Conservation (phyloP, 1,140 invertebrate species). For the Micrasema minimum region DNA sequence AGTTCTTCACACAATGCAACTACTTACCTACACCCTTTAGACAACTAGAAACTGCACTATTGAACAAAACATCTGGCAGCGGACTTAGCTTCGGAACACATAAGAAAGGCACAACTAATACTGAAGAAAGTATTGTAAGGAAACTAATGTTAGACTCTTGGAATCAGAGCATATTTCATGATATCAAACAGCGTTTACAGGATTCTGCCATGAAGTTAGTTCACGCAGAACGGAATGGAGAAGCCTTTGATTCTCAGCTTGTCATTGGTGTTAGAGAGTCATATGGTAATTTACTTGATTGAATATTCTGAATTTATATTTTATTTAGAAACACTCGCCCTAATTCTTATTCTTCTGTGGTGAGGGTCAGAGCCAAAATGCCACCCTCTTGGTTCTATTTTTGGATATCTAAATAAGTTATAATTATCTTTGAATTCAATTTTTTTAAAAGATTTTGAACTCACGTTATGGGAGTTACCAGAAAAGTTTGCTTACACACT, state of each 20-base stretch:
- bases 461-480: too few relatives aligned
- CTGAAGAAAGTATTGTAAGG: slow-evolving; percentile 92
- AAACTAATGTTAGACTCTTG: slow-evolving; percentile 97
- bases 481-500: too few relatives aligned
- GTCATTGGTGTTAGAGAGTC: slow-evolving; percentile 97
- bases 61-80: slow-evolving; percentile 61
- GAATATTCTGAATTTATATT: too few relatives aligned
- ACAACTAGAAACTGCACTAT: slow-evolving; percentile 87
- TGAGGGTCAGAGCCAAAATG: too few relatives aligned
- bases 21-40: slow-evolving; percentile 96
- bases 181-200: slow-evolving; percentile 94
- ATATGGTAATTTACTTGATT: slow-evolving; percentile 82
- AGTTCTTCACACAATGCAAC: slow-evolving; percentile 97
- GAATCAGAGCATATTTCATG: slow-evolving; percentile 97
- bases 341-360: too few relatives aligned
- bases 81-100: slow-evolving; percentile 63
- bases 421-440: too few relatives aligned
- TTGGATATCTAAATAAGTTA: too few relatives aligned
- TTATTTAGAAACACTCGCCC: too few relatives aligned
- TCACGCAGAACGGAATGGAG: slow-evolving; percentile 94
- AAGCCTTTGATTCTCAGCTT: slow-evolving; percentile 96
- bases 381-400: too few relatives aligned
- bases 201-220: slow-evolving; percentile 98
- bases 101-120: slow-evolving; percentile 80
- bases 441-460: too few relatives aligned